Conservation (phyloP, 1,140 invertebrate genomes). For the Megalonaias nervosa region DNA sequence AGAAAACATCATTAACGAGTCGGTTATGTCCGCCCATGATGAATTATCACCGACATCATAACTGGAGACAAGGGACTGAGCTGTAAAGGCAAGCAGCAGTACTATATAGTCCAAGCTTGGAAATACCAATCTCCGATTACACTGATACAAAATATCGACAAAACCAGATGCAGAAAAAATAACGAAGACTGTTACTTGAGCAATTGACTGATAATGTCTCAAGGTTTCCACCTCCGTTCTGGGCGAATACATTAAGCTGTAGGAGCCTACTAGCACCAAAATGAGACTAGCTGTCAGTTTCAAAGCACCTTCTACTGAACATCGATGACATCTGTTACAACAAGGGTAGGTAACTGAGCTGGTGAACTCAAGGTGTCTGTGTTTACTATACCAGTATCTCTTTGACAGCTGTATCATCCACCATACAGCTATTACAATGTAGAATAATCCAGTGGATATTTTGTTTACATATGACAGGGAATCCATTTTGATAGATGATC, state of each 20-base stretch:
- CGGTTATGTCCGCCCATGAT: constrained; percentile 14
- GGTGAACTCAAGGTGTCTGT: constrained; percentile 34
- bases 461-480: constrained; percentile 13
- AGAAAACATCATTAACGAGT: constrained; percentile 24
- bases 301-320: constrained; percentile 40
- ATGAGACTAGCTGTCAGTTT: constrained; percentile 31
- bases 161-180: constrained; percentile 39
- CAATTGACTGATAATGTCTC: constrained; percentile 21
- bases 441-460: constrained; percentile 30
- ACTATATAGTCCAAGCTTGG: constrained; percentile 40
- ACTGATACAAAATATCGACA: constrained; percentile 40
- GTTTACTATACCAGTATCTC: constrained; percentile 36
- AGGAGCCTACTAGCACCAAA: constrained; percentile 7
- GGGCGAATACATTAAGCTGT: constrained; percentile 4
- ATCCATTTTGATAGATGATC: too few species aligned
- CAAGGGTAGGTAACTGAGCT: constrained; percentile 41
- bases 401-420: constrained; percentile 45
- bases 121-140: constrained; percentile 29
- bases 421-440: constrained; percentile 42
- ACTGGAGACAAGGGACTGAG: constrained; percentile 32
- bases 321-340: constrained; percentile 21
- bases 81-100: constrained; percentile 39
- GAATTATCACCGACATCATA: constrained; percentile 21
- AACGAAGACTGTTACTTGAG: constrained; percentile 38
- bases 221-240: background rate